Base-by-base conservation (phyloP, 2,888 invertebrate species). In the Mechanitis messenoides region DNA sequence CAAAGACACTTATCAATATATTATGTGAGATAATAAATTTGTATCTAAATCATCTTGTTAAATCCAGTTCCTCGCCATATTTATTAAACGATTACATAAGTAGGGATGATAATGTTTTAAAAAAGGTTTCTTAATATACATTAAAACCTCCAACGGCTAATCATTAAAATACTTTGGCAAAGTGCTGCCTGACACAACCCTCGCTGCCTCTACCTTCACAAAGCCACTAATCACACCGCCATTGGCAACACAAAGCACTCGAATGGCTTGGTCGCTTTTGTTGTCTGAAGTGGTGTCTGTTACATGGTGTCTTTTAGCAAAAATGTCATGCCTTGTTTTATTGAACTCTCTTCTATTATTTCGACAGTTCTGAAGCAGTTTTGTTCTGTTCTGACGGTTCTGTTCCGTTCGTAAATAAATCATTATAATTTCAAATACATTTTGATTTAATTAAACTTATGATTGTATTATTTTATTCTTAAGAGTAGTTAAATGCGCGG, bases 191-290 rank as follows among this genome's bases (percentile, higher is more conserved):
- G 50, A 33, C 12, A 45, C 56, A 3, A 56, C 20, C 20, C 20
- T 20, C 20, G 20, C 20, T 20, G 20, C 20, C 20, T 20, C 20
- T 42, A 12, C 31, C 45, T 7, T 5, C 42, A 83, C 81, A 84
- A 84, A 80, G 71, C 75, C 69, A 72, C 73, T 76, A 85, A 84
- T 84, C 81, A 84, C 81, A 83, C 73, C 70, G 68, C 74, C 73
- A 78, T 84, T 84, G 69, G 61, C 47, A 67, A 66, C 70, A 84
- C 81, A 84, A 84, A 78, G 71, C 75, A 79, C 79, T 84, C 84
- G 83, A 84, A 84, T 84, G 83, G 75, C 74, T 71, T 67, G 65
- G 69, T 64, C 63, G 59, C 75, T 76, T 80, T 80, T 78, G 78
- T 77, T 73, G 59, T 61, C 55, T 62, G 64, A 38, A 59, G 47